Evolutionary conservation across 1,140 invertebrate species (phyloP), one percentile per base, ranked within the genome.

Genomic region (Hyles vespertilio): DNA sequence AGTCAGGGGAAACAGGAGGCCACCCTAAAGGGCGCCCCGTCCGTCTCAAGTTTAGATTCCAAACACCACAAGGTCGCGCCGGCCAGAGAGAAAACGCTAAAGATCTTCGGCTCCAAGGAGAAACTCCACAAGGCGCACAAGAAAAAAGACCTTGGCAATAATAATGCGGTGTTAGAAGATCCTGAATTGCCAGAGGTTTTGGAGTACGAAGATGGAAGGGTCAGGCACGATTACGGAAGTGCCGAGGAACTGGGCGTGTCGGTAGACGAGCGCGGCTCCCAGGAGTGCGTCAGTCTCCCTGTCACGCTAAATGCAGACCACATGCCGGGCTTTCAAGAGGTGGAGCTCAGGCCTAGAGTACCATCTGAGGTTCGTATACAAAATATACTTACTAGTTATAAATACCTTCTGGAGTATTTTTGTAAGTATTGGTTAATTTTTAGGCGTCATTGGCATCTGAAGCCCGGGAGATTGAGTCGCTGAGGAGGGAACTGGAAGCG

Each of bases 21-120:
- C 12, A 77, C 79, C 9, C 59, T 90, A 12, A 89, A 89, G 56
- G 89, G 84, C 22, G 89, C 90, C 58, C 79, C 91, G 62, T 87
- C 91, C 40, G 79, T 90, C 62, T 85, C 90, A 61, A 91, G 90
- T 72, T 81, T 89, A 68, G 87, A 89, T 72, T 90, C 84, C 5
- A 89, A 91, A 67, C 89, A 91, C 62, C 90, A 91, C 79, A 91
- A 91, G 69, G 84, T 91, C n/a, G 84, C 89, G 36, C 87, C 89
- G 46, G 81, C 85, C 4, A 75, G 89, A 67, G 86, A 88, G 9
- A 90, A 90, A 64, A 62, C 78, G 0, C 61, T 85, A 0, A 90
- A 90, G 55, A 82, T 89, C 57, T 89, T 89, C 63, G 88, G 88
- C 0, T 89, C 87, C 0, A 90, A 90, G 59, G 89, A 90, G 71